A percentile compares a stretch with the other conserved stretches of the same genome.
Conservation (phyloP, 2,113 vertebrate genomes). For the Gymnorhina tibicen region DNA sequence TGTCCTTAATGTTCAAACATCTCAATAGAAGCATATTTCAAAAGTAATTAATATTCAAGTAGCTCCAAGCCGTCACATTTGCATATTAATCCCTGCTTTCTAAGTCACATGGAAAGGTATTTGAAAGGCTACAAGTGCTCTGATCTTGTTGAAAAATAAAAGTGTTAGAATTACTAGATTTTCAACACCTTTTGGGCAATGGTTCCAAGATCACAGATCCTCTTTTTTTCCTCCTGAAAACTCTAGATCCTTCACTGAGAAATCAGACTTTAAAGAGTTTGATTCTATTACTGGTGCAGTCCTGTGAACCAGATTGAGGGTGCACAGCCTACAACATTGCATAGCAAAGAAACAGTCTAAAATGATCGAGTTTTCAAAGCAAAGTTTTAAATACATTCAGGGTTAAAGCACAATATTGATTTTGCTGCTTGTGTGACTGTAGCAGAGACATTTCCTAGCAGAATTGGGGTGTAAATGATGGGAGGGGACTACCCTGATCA, state of each 20-base stretch:
- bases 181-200: constrained; percentile 24
- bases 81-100: constrained; percentile 61
- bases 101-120: constrained; percentile 53
- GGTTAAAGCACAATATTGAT: not conserved
- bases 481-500: not conserved
- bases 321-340: not conserved
- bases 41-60: constrained; percentile 63
- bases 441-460: not conserved
- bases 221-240: constrained; percentile 21
- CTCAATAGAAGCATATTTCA: constrained; percentile 50
- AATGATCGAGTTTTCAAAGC: not conserved
- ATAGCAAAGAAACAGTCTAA: not conserved
- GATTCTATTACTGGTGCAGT: not conserved
- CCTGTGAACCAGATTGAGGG: not conserved
- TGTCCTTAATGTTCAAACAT: constrained; percentile 39
- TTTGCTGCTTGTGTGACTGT: not conserved
- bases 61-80: constrained; percentile 51
- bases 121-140: constrained; percentile 39
- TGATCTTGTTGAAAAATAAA: constrained; percentile 51
- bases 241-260: not conserved
- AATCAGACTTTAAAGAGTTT: not conserved
- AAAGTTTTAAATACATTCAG: not conserved
- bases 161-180: constrained; percentile 14
- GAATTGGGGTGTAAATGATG: not conserved
- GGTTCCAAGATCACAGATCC: constrained; percentile 18